These are phyloP conservation scores for Drosophila eohydei DNA, from an alignment of 2,888 invertebrate genomes.

Conservation along the genomic window DNA sequence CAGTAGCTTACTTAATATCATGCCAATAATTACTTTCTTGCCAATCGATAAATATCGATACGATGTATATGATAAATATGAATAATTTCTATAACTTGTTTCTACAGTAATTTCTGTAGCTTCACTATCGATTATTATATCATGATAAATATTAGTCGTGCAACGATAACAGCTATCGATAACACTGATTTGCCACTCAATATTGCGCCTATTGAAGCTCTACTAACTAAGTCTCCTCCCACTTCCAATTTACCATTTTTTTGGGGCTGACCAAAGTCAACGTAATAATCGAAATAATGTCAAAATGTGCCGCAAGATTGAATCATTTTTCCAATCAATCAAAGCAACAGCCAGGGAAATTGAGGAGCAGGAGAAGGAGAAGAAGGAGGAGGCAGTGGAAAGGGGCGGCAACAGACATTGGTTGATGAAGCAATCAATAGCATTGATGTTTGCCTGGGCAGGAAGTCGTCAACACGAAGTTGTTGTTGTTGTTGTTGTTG, in stretches of 20 bases:
- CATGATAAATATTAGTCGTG: neutral
- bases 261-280: slow-evolving; percentile 18
- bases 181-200: neutral
- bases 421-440: slow-evolving; percentile 74
- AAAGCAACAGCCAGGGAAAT: slow-evolving; percentile 46
- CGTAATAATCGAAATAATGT: slow-evolving; percentile 49
- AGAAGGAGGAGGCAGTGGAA: slow-evolving; percentile 5
- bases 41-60: neutral
- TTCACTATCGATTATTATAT: neutral
- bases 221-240: neutral
- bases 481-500: slow-evolving; percentile 15
- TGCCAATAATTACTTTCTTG: neutral
- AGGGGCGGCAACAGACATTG: neutral
- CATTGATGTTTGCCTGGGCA: slow-evolving; percentile 63
- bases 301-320: slow-evolving; percentile 69
- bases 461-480: slow-evolving; percentile 48
- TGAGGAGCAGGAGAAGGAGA: neutral
- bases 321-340: slow-evolving; percentile 83
- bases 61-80: neutral
- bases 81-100: neutral
- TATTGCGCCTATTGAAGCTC: neutral
- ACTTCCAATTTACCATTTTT: slow-evolving; percentile 24
- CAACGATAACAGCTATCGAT: slow-evolving; percentile 1
- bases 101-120: neutral
- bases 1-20: neutral